phyloP scores from a whole-genome alignment of 2,797 vertebrate genomes.

The Stomatorhinus walkeri region DNA sequence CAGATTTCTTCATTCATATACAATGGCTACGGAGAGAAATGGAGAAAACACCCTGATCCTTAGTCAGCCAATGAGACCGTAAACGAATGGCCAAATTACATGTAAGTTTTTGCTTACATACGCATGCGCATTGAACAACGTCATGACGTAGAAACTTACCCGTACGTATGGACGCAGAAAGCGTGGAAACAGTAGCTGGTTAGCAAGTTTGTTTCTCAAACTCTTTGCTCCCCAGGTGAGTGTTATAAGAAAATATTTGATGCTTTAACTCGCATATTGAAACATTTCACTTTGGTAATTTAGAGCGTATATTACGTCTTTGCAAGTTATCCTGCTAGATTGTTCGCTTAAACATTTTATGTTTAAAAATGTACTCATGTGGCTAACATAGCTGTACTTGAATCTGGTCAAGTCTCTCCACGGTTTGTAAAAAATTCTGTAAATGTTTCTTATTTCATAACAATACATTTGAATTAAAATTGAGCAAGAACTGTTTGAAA shows the following conservation, averaged over 20 bases:
- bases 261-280: background rate
- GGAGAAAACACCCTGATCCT: background rate
- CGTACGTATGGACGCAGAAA: background rate
- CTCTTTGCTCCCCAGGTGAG: background rate
- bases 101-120: background rate
- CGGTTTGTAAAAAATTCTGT: background rate
- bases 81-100: background rate
- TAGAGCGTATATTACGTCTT: background rate
- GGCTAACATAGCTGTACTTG: background rate
- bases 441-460: background rate
- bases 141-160: background rate
- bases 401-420: background rate
- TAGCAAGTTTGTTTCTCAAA: background rate
- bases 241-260: background rate
- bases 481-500: background rate
- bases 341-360: background rate
- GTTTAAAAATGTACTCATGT: background rate
- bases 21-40: background rate
- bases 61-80: background rate
- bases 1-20: background rate
- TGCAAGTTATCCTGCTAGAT: background rate
- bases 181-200: conserved; percentile 2
- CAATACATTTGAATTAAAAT: background rate
- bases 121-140: background rate
- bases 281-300: background rate